These are phyloP conservation scores for Oligia strigilis DNA, from an alignment of 2,888 invertebrate genomes.

Conservation along the genomic window DNA sequence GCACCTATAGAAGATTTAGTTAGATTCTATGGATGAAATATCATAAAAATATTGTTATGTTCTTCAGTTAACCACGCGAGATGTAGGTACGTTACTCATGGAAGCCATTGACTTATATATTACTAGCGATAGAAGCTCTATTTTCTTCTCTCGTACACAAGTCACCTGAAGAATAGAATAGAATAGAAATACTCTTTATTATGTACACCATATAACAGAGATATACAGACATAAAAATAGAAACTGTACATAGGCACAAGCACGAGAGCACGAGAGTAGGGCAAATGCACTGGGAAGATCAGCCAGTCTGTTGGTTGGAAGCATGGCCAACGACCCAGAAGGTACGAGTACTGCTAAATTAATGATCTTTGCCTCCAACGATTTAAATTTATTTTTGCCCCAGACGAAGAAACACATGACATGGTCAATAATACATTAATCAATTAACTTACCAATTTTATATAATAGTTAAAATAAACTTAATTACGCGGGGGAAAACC, in stretches of 20 bases:
- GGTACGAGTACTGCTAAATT: background rate
- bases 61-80: background rate
- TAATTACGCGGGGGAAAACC: background rate
- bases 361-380: background rate
- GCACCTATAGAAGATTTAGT: background rate
- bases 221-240: too few relatives aligned
- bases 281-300: background rate
- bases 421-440: background rate
- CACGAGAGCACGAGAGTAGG: background rate
- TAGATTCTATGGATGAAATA: background rate
- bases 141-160: background rate
- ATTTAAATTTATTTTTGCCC: background rate
- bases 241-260: too few relatives aligned
- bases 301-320: background rate
- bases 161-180: too few relatives aligned
- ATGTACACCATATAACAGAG: too few relatives aligned
- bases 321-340: background rate
- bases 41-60: background rate
- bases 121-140: background rate
- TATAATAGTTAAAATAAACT: background rate
- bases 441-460: slow-evolving; percentile 14
- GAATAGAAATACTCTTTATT: too few relatives aligned
- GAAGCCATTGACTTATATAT: too few relatives aligned
- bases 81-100: background rate
- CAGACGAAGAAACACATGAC: background rate